Evolutionary conservation across 53 echinoderm and acorn worm species (phyloP).

Genomic region (Holothuria scabra): DNA sequence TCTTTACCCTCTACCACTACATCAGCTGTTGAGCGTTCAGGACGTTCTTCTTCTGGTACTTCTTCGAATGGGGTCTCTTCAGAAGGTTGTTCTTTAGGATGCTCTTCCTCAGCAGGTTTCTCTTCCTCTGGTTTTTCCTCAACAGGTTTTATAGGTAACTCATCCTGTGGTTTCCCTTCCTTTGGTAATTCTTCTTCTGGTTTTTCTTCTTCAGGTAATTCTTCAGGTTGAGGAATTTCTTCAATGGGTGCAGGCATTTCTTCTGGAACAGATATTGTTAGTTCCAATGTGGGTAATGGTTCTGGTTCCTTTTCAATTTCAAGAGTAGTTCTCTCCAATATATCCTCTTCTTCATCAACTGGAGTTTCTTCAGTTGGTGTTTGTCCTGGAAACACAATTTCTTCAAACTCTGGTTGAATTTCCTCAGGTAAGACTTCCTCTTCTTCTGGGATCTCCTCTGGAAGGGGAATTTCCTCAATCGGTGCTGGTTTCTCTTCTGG

Average conservation of each 20-base stretch:
- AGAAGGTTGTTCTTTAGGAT: too few relatives aligned
- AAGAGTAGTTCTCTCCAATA: conserved; percentile 18
- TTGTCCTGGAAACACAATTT: conserved; percentile 32
- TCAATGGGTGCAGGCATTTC: background rate
- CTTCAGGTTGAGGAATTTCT: conserved; percentile 37
- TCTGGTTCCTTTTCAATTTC: conserved; percentile 38
- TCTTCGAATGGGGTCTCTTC: too few relatives aligned
- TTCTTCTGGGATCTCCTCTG: conserved; percentile 31
- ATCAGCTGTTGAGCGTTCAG: conserved; percentile 7
- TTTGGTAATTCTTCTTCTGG: too few relatives aligned
- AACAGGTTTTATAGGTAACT: too few relatives aligned
- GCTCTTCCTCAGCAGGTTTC: background rate
- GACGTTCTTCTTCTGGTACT: too few relatives aligned
- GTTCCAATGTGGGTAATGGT: conserved; percentile 25
- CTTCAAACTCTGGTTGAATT: conserved; percentile 24
- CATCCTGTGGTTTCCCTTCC: too few relatives aligned
- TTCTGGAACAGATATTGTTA: conserved; percentile 38
- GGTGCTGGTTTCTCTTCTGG: conserved; percentile 44
- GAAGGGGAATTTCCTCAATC: conserved; percentile 53
- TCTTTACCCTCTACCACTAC: conserved; percentile 6
- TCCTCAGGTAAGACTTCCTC: conserved; percentile 43
- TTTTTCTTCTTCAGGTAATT: too few relatives aligned
- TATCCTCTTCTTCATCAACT: conserved; percentile 28
- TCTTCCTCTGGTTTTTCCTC: too few relatives aligned
- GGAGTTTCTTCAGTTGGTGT: conserved; percentile 8